Evolutionary conservation across 2,888 invertebrate genomes (phyloP), one percentile per base, ranked within the genome.

Genomic region (Hirtodrosophila confusa): DNA sequence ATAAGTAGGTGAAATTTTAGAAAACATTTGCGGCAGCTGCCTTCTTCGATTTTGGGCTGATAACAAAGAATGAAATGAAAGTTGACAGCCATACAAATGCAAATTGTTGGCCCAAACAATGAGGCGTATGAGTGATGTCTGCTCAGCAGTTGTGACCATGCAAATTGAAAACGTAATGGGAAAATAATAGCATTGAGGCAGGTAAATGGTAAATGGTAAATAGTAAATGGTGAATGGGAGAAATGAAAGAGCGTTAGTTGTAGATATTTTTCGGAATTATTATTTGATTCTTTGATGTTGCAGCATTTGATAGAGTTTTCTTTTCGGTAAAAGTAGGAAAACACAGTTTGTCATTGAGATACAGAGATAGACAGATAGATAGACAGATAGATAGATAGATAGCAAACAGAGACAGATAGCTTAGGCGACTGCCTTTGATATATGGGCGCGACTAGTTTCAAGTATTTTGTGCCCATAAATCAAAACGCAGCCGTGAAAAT

Each of bases 371-470:
- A 66, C 17, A 17, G 17, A 17, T 17, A 17, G 63, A 40, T 37
- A 29, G 45, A 45, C 3, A 69, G 53, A 68, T n/a, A 67, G 53
- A 61, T n/a, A 58, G 12, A 74, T 11, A 75, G 71, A 70, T 69
- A 78, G 55, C 17, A 17, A 17, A 39, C 31, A 62, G 45, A 61
- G 57, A 69, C 44, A 74, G 75, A 63, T 69, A 63, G 61, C 65
- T 51, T 29, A 58, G 61, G 58, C 64, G 60, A 39, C 62, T 62
- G 69, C 41, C 53, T 77, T 80, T 78, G 88, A 86, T 79, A 73
- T 65, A 86, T 80, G 73, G 74, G 78, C 80, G 79, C 78, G 90
- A 90, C 90, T 90, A 90, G 90, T 90, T 88, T 80, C 78, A 89
- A 90, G 88, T 80, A 78, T 83, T 88, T 86, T 78, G 72, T 76